These are phyloP conservation scores for Stegodyphus dumicola DNA, from an alignment of 1,140 invertebrate species.

Conservation along the genomic window DNA sequence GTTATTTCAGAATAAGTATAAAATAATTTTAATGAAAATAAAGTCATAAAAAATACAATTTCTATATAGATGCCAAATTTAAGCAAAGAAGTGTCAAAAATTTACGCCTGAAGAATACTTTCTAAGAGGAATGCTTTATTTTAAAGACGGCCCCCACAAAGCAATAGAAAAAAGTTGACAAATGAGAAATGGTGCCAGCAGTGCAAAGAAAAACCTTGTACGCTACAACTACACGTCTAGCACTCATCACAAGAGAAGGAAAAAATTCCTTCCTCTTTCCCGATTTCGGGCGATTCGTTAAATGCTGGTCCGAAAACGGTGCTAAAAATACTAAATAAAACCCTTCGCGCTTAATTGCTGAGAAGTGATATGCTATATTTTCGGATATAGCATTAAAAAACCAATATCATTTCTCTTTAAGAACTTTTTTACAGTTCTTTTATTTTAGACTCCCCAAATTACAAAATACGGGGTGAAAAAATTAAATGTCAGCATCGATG, in stretches of 20 bases:
- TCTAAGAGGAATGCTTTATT: no score
- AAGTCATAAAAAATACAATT: no score
- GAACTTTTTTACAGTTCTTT: neutral
- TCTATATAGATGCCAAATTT: no score
- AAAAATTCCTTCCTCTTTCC: conserved; percentile 1
- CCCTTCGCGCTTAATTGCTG: conserved; percentile 10
- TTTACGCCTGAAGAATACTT: no score
- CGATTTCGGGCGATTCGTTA: conserved; percentile 8
- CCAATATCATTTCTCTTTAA: conserved; percentile 21
- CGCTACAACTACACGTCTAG: neutral
- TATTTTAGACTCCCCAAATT: neutral
- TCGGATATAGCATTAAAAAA: conserved; percentile 5
- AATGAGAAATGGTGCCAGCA: no score
- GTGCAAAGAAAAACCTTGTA: conserved; percentile 8
- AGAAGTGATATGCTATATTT: conserved; percentile 30
- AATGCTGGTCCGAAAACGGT: conserved; percentile 18
- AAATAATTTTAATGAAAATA: no score
- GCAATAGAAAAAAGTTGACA: no score
- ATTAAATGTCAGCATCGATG: conserved; percentile 15
- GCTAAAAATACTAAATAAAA: conserved; percentile 22
- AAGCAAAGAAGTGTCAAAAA: no score
- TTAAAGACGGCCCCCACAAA: no score
- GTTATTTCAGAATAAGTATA: no score
- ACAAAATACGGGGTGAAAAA: neutral
- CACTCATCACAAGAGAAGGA: neutral